phyloP scores from a whole-genome alignment of 2,797 vertebrate genomes.

The Falco columbarius region DNA sequence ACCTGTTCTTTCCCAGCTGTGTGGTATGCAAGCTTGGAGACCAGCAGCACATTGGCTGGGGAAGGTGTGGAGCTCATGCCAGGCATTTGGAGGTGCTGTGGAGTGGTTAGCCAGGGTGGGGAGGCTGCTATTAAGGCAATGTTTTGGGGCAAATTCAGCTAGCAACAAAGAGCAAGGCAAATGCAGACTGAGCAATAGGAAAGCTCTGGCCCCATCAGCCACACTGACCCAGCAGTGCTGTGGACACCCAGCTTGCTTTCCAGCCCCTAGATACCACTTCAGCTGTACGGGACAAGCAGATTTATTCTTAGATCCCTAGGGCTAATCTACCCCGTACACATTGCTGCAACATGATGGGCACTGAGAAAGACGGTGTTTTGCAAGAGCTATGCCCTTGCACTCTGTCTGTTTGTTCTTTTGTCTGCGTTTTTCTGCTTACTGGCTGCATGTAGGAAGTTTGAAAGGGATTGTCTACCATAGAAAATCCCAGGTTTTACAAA shows the following conservation, averaged over 20 bases:
- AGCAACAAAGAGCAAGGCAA: not conserved
- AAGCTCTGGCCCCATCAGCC: accelerated
- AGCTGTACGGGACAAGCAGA: not conserved
- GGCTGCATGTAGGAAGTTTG: not conserved
- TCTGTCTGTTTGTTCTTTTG: not conserved
- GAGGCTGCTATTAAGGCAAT: not conserved
- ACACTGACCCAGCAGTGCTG: accelerated
- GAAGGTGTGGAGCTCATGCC: not conserved
- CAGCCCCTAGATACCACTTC: too few species aligned
- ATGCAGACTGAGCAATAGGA: not conserved
- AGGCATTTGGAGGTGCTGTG: not conserved
- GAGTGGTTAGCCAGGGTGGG: not conserved
- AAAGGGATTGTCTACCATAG: not conserved
- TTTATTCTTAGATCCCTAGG: not conserved
- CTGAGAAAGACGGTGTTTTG: not conserved
- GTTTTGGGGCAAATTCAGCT: not conserved
- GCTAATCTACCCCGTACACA: not conserved
- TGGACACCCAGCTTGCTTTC: not conserved
- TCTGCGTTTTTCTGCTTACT: not conserved
- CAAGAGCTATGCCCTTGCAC: not conserved
- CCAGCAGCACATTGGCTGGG: not conserved
- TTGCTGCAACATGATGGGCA: accelerated
- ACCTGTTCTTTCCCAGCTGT: not conserved
- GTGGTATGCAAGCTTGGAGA: not conserved
- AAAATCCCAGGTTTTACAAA: not conserved